These are phyloP conservation scores for Typhlomys cinereus DNA, from an alignment of 2,113 vertebrate species.

Conservation along the genomic window DNA sequence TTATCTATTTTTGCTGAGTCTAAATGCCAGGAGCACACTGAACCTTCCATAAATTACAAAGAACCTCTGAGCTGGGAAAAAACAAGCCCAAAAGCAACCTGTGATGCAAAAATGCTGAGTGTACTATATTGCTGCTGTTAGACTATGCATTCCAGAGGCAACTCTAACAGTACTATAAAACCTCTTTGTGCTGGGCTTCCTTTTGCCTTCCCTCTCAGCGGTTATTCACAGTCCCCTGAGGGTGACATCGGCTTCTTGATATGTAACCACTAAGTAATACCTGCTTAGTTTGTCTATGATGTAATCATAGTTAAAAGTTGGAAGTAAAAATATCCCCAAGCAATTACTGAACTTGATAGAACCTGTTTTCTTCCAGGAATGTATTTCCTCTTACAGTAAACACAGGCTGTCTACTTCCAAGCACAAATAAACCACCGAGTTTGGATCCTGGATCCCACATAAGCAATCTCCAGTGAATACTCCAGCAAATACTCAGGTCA, in stretches of 20 bases:
- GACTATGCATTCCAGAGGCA: neutral
- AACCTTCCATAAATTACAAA: neutral
- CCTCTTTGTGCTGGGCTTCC: neutral
- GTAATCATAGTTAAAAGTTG: neutral
- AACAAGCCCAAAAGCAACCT: neutral
- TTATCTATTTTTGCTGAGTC: neutral
- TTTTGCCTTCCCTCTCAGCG: neutral
- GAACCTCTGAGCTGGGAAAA: neutral
- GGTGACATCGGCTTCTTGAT: neutral
- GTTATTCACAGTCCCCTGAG: neutral
- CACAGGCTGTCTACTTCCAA: neutral
- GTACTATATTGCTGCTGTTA: neutral
- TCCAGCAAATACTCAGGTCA: neutral
- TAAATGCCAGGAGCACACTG: neutral
- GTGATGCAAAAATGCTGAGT: neutral
- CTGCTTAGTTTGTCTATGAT: neutral
- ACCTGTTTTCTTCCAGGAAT: conserved; percentile 6
- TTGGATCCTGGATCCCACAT: neutral
- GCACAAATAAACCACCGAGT: neutral
- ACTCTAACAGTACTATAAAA: neutral
- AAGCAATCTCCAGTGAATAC: neutral
- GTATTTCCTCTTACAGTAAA: conserved; percentile 29
- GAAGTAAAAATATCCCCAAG: neutral
- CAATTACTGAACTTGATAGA: neutral
- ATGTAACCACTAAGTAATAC: neutral